Base-by-base conservation (phyloP, 1,140 invertebrate species). In the Leptinotarsa defecta region DNA sequence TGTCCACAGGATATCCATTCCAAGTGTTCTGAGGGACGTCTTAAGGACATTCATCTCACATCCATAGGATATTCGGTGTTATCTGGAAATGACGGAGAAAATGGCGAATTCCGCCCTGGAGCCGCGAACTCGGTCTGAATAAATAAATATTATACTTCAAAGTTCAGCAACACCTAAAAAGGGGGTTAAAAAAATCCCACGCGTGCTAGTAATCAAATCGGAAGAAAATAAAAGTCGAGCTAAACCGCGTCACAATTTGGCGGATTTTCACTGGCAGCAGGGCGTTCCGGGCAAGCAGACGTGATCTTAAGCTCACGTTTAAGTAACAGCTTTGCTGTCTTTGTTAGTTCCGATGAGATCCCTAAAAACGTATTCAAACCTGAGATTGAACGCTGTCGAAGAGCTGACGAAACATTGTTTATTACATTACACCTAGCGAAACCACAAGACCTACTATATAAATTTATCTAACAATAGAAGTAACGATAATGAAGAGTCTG, bases 381-480 rank as follows among this genome's bases (percentile, higher is more conserved):
- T 6, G 5, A 62, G 20, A 62, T 20, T 43, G 34, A 43, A 11
- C 34, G 34, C 17, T 62, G 61, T 19, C 61, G 3, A 62, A 20
- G 8, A n/a, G 20, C 20, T 0, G 11, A 65, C 19, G 19, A 65
- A 65, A 34, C 34, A 65, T 3, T 71, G 52, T 71, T 73, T 73
- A 73, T 63, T 73, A 73, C 63, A 73, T 13, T 82, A 84, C 82
- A 84, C 80, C 82, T 84, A 84, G 79, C 80, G 81, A 84, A 84
- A 82, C 83, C 84, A 82, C 82, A 84, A 75, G 79, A 82, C 81
- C 84, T 85, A 85, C 82, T 82, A 82, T 83, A 83, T 83, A 82
- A 84, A 11, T 84, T 85, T 83, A 84, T 83, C 84, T 85, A 85
- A 85, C 82, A 83, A 80, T 82, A 82, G 80, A 75, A 81, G 8